Conservation (phyloP, 2,113 vertebrate species). For the Pholis gunnellus region DNA sequence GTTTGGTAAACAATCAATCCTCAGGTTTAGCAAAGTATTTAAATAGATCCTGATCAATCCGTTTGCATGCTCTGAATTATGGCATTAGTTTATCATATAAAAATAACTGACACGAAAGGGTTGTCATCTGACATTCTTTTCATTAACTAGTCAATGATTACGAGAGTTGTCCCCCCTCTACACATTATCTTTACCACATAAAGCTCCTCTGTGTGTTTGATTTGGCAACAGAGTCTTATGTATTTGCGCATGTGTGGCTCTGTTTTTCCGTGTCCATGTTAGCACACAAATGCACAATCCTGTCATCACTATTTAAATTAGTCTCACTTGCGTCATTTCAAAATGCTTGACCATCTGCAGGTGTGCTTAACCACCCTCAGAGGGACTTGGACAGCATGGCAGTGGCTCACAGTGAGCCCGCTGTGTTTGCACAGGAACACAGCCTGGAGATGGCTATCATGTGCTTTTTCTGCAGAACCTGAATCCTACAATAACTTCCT, state of each 20-base stretch:
- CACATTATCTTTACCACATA: background rate
- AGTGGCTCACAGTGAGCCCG: conserved; percentile 44
- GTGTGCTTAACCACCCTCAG: conserved; percentile 23
- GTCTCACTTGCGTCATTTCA: conserved; percentile 31
- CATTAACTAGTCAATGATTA: background rate
- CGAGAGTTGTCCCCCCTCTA: background rate
- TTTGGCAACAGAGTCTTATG: conserved; percentile 14
- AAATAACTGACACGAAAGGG: conserved; percentile 8
- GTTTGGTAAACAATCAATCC: background rate
- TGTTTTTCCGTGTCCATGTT: conserved; percentile 33
- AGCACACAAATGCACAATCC: conserved; percentile 30
- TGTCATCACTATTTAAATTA: conserved; percentile 46
- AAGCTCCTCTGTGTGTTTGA: conserved; percentile 28
- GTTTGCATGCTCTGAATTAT: too few species aligned
- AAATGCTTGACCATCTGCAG: conserved; percentile 69
- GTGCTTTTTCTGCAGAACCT: background rate
- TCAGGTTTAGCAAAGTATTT: background rate
- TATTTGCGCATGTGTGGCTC: conserved; percentile 38
- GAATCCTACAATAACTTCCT: background rate
- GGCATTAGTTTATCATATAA: background rate
- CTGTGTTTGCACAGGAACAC: conserved; percentile 57
- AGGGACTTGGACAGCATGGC: conserved; percentile 42
- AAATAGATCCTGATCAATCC: background rate
- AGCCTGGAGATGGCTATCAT: conserved; percentile 1
- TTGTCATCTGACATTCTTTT: conserved; percentile 6